phyloP scores from a whole-genome alignment of 1,140 invertebrate species.

The Heliconius nattereri region DNA sequence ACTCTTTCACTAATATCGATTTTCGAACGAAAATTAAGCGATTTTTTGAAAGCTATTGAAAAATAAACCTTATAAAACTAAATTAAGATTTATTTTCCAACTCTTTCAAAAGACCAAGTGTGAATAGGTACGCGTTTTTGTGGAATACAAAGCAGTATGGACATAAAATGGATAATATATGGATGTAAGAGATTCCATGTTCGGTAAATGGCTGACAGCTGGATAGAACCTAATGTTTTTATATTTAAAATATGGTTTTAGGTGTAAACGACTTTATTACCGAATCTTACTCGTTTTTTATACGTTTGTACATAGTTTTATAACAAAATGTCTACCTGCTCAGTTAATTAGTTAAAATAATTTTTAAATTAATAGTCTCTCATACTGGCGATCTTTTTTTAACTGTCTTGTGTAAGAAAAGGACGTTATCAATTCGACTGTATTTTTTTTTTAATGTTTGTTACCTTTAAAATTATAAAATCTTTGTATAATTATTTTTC shows the following conservation, averaged over 20 bases:
- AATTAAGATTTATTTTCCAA: not conserved
- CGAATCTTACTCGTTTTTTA: not conserved
- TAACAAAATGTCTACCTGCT: not conserved
- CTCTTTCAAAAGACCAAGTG: not conserved
- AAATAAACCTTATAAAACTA: not conserved
- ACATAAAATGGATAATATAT: conserved; percentile 25
- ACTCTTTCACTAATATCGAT: conserved; percentile 17
- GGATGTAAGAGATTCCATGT: not conserved
- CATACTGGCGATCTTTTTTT: too few species aligned
- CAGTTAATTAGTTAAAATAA: not conserved
- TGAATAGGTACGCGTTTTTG: conserved; percentile 19
- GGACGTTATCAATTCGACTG: too few species aligned
- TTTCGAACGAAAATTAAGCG: conserved; percentile 17
- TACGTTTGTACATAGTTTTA: not conserved
- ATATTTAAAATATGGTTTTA: conserved; percentile 11
- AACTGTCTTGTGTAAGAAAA: too few species aligned
- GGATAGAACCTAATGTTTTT: not conserved
- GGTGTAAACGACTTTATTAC: conserved; percentile 1
- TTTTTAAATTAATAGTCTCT: too few species aligned
- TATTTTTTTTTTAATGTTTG: too few species aligned
- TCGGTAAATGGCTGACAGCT: not conserved
- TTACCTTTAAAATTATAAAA: too few species aligned
- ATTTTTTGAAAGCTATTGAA: not conserved
- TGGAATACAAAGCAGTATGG: conserved; percentile 22
- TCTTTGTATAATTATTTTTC: too few species aligned